Evolutionary conservation across 2,113 vertebrate genomes (phyloP), one percentile per base, ranked within the genome.

Genomic region (Notarius quadriscutis): DNA sequence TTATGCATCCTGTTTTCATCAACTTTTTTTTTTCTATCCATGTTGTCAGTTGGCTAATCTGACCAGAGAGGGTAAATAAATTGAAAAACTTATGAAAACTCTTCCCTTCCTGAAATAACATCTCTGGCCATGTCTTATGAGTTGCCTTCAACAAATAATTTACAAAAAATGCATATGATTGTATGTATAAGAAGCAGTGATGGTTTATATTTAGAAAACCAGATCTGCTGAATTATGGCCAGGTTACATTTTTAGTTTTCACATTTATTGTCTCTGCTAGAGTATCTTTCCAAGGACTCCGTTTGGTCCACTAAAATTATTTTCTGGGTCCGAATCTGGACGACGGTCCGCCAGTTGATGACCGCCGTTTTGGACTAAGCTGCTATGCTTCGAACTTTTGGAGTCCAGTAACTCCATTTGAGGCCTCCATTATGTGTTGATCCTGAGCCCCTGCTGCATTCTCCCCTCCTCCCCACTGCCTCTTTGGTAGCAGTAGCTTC

Each of bases 401-500:
- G 60, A 48, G 74, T 82, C 78, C 63, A 72, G 71, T 22, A 86
- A 30, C 65, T 27, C 58, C 63, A 88, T 84, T 71, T 81, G 82
- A 87, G 88, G 79, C 84, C 84, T 87, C 78, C 50, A 62, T 85
- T 75, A 83, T 87, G 87, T 78, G 83, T 30, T 75, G 87, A 87
- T 89, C 81, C 79, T 55, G 82, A 72, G 53, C 50, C 67, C 79
- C 84, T 85, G 63, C 71, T 78, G 83, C 17, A 89, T 69, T 62
- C 77, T 79, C 84, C 67, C 86, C 65, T 48, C 81, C 83, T 87
- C 86, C 79, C 50, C n/a, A 55, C 87, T 65, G 85, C 78, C 60
- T 85, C 88, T 87, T 86, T 87, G 83, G 87, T 82, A 78, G 60
- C 82, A 71, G 53, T 74, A 75, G 72, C 87, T 83, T 77, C 90